These are phyloP conservation scores for Eretmochelys imbricata DNA, from an alignment of 2,113 vertebrate genomes.

Conservation along the genomic window DNA sequence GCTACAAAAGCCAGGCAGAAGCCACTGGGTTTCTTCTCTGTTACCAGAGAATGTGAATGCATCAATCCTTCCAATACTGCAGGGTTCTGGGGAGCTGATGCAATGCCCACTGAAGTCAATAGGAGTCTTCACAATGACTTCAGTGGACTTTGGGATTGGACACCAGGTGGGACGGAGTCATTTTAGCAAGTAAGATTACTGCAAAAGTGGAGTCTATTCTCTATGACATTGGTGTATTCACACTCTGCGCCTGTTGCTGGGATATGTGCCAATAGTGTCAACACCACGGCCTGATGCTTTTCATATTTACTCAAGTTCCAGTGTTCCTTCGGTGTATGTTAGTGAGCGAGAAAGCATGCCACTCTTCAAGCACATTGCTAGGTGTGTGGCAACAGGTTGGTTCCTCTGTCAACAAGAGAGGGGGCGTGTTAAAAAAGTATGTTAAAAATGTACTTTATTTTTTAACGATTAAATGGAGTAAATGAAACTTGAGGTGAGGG, in stretches of 20 bases:
- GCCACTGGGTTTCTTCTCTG: conserved; percentile 7
- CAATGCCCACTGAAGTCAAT: background rate
- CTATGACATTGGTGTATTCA: background rate
- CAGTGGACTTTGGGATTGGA: rapidly evolving
- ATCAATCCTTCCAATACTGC: background rate
- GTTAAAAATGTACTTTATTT: no score
- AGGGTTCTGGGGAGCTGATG: background rate
- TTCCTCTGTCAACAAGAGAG: background rate
- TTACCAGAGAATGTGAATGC: background rate
- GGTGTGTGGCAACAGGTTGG: background rate
- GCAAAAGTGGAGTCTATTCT: background rate
- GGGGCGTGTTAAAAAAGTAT: rapidly evolving
- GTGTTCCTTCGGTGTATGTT: rapidly evolving
- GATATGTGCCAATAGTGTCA: rapidly evolving
- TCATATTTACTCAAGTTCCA: rapidly evolving
- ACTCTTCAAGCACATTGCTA: rapidly evolving
- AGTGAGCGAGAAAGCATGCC: rapidly evolving
- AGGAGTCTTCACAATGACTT: background rate
- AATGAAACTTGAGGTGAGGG: background rate
- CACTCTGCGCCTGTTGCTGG: rapidly evolving
- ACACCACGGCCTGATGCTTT: rapidly evolving
- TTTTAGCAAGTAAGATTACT: rapidly evolving
- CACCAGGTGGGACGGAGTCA: background rate
- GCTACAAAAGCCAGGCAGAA: conserved; percentile 41
- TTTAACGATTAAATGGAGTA: background rate